phyloP scores from a whole-genome alignment of 2,888 invertebrate species.

The Stratiomys singularior region DNA sequence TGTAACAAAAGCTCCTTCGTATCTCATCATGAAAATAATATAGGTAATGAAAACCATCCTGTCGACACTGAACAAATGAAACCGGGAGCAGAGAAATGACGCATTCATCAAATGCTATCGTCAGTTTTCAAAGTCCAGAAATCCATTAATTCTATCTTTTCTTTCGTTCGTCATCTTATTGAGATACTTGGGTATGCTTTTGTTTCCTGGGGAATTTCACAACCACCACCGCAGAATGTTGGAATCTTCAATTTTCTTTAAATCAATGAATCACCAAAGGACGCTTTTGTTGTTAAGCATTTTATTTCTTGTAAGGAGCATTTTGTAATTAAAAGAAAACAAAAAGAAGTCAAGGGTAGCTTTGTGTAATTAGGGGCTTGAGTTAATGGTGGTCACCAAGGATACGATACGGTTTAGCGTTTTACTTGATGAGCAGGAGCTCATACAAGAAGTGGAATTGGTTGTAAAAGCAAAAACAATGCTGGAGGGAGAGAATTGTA shows the following conservation, averaged over 20 bases:
- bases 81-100: background rate
- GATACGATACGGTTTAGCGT: background rate
- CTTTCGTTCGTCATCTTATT: background rate
- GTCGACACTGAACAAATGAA: background rate
- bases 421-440: background rate
- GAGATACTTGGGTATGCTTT: background rate
- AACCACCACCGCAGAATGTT: background rate
- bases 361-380: slow-evolving; percentile 20
- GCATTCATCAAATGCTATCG: background rate
- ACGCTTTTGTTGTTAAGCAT: slow-evolving; percentile 5
- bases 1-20: background rate
- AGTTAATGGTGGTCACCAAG: slow-evolving; percentile 17
- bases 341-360: slow-evolving; percentile 4
- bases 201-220: background rate
- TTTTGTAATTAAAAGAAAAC: slow-evolving; percentile 28
- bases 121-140: background rate
- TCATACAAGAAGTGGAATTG: background rate
- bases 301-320: background rate
- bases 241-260: slow-evolving; percentile 10
- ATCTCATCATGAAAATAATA: background rate
- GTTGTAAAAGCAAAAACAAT: background rate
- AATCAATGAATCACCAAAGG: background rate
- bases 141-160: slow-evolving; percentile 4
- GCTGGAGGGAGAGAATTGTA: background rate
- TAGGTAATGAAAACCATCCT: too few relatives aligned